phyloP scores from a whole-genome alignment of 2,797 vertebrate genomes.

The Brachyalestes nurse region DNA sequence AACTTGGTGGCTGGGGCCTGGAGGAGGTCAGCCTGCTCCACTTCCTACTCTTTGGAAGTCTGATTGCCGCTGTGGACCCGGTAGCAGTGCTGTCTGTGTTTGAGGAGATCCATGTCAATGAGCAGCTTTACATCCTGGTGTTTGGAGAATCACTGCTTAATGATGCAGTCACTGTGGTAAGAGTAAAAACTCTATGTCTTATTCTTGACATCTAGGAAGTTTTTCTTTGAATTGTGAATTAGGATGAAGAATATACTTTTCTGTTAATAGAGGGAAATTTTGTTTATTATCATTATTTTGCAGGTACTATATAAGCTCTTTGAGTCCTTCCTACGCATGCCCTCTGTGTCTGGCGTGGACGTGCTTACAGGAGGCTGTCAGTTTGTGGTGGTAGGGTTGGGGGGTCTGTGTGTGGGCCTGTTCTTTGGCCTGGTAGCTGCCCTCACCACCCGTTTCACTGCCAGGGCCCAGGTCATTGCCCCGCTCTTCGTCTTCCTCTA shows the following conservation, averaged over 20 bases:
- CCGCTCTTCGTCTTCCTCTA: slow-evolving; percentile 88
- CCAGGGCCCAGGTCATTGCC: slow-evolving; percentile 83
- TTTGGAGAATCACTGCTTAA: slow-evolving; percentile 88
- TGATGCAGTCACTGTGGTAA: slow-evolving; percentile 83
- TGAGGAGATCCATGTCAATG: slow-evolving; percentile 88
- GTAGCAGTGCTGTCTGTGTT: slow-evolving; percentile 85
- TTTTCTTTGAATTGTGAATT: neutral
- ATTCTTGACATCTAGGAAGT: neutral
- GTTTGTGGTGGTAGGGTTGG: slow-evolving; percentile 82
- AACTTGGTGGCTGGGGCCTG: slow-evolving; percentile 74
- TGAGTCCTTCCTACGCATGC: slow-evolving; percentile 82
- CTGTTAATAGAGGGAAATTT: no score
- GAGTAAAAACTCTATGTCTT: slow-evolving; percentile 28
- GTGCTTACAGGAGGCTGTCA: slow-evolving; percentile 77
- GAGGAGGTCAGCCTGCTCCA: slow-evolving; percentile 82
- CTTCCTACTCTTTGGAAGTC: slow-evolving; percentile 84
- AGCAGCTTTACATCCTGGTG: slow-evolving; percentile 86
- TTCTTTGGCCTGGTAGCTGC: slow-evolving; percentile 79
- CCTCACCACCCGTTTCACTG: slow-evolving; percentile 82
- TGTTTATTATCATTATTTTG: neutral
- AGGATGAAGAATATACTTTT: neutral
- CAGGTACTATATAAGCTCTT: slow-evolving; percentile 87
- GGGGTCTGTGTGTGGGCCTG: slow-evolving; percentile 80
- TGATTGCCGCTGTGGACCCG: slow-evolving; percentile 83
- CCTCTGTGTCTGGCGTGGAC: slow-evolving; percentile 72